Percentiles rank a stretch among this genome's conserved stretches.
Conservation (phyloP, 2,113 vertebrate species). For the Mesocricetus auratus region DNA sequence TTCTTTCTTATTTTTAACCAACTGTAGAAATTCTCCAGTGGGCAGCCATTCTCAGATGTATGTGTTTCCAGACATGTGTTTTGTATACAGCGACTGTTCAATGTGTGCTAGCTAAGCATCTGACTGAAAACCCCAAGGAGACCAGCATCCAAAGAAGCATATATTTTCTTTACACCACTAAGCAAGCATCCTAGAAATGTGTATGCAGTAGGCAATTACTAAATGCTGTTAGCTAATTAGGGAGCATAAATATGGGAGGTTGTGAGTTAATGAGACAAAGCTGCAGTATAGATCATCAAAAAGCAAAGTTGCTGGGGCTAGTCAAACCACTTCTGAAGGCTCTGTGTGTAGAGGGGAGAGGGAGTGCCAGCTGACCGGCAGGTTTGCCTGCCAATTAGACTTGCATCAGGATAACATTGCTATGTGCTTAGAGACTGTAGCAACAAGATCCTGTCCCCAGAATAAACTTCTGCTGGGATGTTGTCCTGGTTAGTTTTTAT, state of each 20-base stretch:
- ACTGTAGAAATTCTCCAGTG: constrained; percentile 5
- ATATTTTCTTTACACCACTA: not conserved
- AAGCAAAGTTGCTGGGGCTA: not conserved
- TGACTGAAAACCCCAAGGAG: constrained; percentile 19
- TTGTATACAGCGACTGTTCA: not conserved
- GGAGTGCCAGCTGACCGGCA: not conserved
- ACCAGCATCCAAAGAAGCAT: not conserved
- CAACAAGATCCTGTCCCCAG: constrained; percentile 25
- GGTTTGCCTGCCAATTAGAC: not conserved
- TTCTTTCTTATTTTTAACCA: constrained; percentile 37
- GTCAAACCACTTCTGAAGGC: too few species aligned
- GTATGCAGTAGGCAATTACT: not conserved
- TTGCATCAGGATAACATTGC: not conserved
- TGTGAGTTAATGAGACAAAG: not conserved
- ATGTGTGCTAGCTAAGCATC: not conserved
- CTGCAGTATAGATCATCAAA: not conserved
- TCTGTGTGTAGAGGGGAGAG: not conserved
- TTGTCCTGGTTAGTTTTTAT: not conserved
- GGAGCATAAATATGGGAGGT: not conserved
- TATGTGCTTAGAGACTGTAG: not conserved
- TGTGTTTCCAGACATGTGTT: not conserved
- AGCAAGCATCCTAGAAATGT: not conserved
- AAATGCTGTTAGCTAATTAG: not conserved
- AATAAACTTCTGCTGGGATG: not conserved
- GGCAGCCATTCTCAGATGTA: not conserved